A percentile compares a stretch with the other conserved stretches of the same genome.
Conservation (phyloP, 2,797 vertebrate species). For the Galago senegalensis region DNA sequence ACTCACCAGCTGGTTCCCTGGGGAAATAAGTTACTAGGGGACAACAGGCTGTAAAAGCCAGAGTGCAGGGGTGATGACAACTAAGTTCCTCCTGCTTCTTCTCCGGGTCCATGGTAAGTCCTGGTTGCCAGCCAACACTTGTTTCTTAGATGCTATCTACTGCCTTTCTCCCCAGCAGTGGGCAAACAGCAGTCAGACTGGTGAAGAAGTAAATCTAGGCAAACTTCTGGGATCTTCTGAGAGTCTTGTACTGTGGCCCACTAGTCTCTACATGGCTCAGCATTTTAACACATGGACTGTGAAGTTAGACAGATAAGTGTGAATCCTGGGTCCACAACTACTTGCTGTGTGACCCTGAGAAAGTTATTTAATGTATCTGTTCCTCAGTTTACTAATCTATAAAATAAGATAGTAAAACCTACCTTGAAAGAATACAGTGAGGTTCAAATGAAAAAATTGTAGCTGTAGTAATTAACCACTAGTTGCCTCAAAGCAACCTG, state of each 20-base stretch:
- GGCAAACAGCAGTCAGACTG: background rate
- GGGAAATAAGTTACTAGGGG: background rate
- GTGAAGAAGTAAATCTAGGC: background rate
- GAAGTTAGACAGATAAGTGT: background rate
- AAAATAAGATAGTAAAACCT: conserved; percentile 38
- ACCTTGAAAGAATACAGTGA: background rate
- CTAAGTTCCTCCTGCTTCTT: background rate
- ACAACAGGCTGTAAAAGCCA: background rate
- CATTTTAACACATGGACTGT: background rate
- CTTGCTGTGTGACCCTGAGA: background rate
- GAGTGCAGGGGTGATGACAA: background rate
- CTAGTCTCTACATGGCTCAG: background rate
- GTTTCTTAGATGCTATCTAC: background rate
- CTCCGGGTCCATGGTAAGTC: background rate
- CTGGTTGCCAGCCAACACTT: background rate
- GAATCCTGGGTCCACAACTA: background rate
- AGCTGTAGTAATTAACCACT: background rate
- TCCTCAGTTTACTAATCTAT: conserved; percentile 22
- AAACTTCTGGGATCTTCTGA: background rate
- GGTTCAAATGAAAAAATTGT: background rate
- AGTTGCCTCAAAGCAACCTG: background rate
- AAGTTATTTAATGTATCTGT: conserved; percentile 26
- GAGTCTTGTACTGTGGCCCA: background rate
- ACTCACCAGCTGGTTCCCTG: background rate
- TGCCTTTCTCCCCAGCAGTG: background rate